These are phyloP conservation scores for Andrena chrysosceles DNA, from an alignment of 2,888 invertebrate genomes.

Conservation along the genomic window DNA sequence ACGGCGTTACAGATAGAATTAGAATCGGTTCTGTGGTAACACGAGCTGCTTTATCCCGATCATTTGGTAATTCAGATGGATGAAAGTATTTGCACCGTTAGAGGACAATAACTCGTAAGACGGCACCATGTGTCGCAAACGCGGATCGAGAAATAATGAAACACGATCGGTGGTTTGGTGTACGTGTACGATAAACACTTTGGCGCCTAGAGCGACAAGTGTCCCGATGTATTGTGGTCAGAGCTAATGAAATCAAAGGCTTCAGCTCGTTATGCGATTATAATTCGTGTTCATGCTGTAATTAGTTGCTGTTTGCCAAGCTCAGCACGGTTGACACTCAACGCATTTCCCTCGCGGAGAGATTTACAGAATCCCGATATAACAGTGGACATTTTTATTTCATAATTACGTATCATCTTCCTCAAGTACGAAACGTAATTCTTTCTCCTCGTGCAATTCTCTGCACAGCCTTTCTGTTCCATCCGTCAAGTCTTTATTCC, in stretches of 20 bases:
- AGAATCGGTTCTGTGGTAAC: conserved; percentile 65
- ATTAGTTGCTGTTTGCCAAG: background rate
- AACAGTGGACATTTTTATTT: background rate
- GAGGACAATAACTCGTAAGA: conserved; percentile 64
- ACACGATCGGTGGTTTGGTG: conserved; percentile 37
- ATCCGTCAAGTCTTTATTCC: background rate
- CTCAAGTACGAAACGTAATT: too few species aligned
- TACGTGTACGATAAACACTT: conserved; percentile 33
- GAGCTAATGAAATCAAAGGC: background rate
- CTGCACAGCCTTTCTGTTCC: background rate
- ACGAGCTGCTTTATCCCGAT: conserved; percentile 64
- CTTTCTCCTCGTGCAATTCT: too few species aligned
- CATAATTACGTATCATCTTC: background rate
- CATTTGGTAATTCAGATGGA: conserved; percentile 43
- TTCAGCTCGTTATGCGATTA: conserved; percentile 6
- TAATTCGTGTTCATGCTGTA: background rate
- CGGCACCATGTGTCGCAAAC: conserved; percentile 45
- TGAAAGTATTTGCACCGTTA: conserved; percentile 53
- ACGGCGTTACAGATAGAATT: conserved; percentile 61
- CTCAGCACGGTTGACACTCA: background rate
- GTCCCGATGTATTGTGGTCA: conserved; percentile 14
- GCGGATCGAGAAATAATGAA: conserved; percentile 44
- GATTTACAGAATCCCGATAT: background rate
- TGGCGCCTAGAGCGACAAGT: conserved; percentile 18
- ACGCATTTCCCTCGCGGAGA: background rate